A percentile compares a stretch with the other conserved stretches of the same genome.
Evolutionary conservation across 64 coral and sea anemone species (phyloP).

Genomic region (Acropora yongei): DNA sequence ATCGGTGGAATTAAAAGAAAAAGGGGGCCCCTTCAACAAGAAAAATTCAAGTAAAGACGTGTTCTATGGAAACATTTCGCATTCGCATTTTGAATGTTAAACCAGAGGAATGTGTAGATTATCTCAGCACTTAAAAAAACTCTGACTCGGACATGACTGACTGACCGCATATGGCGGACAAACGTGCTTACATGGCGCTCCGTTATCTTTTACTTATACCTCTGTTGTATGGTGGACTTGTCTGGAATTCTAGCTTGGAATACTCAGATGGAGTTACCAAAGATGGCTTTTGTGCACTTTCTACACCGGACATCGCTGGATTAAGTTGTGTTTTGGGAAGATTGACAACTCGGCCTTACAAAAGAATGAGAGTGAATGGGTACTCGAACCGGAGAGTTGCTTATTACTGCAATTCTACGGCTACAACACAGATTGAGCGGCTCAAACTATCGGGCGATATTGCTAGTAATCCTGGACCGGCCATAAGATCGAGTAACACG

Average conservation of each 20-base stretch:
- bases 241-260: constrained; percentile 3
- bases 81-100: too few species aligned
- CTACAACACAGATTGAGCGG: constrained; percentile 1
- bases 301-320: not conserved
- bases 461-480: constrained; percentile 6
- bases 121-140: too few species aligned
- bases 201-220: not conserved
- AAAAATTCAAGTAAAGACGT: too few species aligned
- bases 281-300: not conserved
- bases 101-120: too few species aligned
- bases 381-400: not conserved
- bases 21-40: too few species aligned
- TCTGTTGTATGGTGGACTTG: not conserved
- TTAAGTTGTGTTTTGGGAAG: not conserved
- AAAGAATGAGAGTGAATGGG: not conserved
- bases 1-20: too few species aligned
- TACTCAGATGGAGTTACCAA: not conserved
- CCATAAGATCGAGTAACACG: not conserved
- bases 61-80: too few species aligned
- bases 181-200: constrained; percentile 16
- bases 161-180: not conserved
- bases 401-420: not conserved
- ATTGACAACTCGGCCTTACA: not conserved
- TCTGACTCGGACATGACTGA: too few species aligned
- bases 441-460: constrained; percentile 10